phyloP scores from a whole-genome alignment of 1,140 invertebrate genomes.

The Pentalonia nigronervosa region DNA sequence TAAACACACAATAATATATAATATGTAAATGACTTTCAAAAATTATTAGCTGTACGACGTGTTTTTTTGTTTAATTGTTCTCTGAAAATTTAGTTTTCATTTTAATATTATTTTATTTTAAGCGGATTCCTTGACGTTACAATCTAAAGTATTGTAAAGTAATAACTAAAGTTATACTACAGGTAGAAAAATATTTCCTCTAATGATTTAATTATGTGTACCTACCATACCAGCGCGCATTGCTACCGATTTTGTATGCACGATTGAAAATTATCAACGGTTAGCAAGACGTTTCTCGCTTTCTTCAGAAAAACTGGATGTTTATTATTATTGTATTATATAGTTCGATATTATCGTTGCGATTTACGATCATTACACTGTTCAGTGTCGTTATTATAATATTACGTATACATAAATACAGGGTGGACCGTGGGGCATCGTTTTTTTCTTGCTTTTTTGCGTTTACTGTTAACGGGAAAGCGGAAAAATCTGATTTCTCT shows the following conservation, averaged over 20 bases:
- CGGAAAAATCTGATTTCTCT: neutral
- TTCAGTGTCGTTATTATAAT: neutral
- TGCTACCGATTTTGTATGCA: neutral
- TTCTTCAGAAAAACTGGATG: neutral
- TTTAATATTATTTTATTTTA: too few relatives aligned
- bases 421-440: neutral
- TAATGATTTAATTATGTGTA: neutral
- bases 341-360: neutral
- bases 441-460: neutral
- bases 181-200: neutral
- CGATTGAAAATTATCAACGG: slow-evolving; percentile 9
- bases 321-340: neutral
- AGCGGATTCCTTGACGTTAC: too few relatives aligned
- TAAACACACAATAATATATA: too few relatives aligned
- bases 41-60: too few relatives aligned
- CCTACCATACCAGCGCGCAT: too few relatives aligned
- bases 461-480: neutral
- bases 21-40: too few relatives aligned
- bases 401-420: neutral
- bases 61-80: too few relatives aligned
- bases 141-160: neutral
- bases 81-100: too few relatives aligned
- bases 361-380: neutral
- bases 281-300: neutral
- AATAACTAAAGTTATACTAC: neutral